These are phyloP conservation scores for Leptinotarsa peninsularis DNA, from an alignment of 2,888 invertebrate species.

Conservation along the genomic window DNA sequence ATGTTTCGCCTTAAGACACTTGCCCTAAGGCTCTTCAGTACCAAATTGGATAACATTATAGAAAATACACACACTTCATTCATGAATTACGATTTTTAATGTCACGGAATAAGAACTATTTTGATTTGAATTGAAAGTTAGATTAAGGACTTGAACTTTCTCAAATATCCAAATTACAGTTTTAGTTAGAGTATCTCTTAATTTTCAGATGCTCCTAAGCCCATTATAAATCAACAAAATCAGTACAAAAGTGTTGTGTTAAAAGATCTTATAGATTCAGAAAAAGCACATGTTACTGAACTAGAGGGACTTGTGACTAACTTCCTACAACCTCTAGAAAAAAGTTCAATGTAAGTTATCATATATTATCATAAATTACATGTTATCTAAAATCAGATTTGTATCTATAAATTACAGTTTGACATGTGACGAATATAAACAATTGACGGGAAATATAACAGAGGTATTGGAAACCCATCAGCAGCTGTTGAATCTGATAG, in stretches of 20 bases:
- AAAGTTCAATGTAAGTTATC: constrained; percentile 84
- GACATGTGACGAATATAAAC: constrained; percentile 85
- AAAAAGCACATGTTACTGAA: constrained; percentile 90
- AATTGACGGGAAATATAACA: constrained; percentile 88
- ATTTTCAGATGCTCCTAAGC: constrained; percentile 68
- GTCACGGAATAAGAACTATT: no score
- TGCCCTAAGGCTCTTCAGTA: no score
- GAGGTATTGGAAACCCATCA: constrained; percentile 90
- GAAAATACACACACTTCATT: no score
- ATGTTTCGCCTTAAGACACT: no score
- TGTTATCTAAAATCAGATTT: not conserved
- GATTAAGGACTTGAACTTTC: not conserved
- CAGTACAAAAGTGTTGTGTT: constrained; percentile 87
- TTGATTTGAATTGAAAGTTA: not conserved
- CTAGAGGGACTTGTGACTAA: constrained; percentile 86
- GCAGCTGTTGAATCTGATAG: constrained; percentile 81
- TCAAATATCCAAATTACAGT: no score
- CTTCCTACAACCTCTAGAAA: constrained; percentile 88
- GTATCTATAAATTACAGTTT: constrained; percentile 70
- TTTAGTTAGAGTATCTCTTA: not conserved
- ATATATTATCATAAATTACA: not conserved
- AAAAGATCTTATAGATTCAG: constrained; percentile 92
- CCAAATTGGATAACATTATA: no score
- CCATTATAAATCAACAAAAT: constrained; percentile 76
- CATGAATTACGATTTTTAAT: no score